Base-by-base conservation (phyloP, 2,797 vertebrate genomes). In the Erethizon dorsatum region DNA sequence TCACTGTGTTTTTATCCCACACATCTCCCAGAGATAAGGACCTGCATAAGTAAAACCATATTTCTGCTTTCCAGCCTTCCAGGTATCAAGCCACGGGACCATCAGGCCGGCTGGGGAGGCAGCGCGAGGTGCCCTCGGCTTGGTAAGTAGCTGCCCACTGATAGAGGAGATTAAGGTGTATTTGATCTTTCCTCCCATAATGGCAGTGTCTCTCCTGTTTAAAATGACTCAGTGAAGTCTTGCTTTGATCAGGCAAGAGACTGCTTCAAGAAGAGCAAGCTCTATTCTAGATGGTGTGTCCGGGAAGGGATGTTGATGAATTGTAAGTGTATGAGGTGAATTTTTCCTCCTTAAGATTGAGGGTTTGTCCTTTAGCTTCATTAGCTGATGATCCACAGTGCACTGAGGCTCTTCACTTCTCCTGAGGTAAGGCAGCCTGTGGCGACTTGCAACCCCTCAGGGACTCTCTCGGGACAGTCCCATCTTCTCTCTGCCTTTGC, bases 171-270 rank as follows among this genome's bases (percentile, higher is more conserved):
- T 98, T 97, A 98, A 96, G 95, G 88, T 91, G 63, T 83, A 95
- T 98, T 98, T 99, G 98, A 97, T 98, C 97, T 98, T 95, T 78
- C 84, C 0, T 84, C 59, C 59, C 20, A 28, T 73, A 77, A 97
- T 85, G 92, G 59, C 88, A 28, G 86, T 47, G 92, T 87, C 94
- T 94, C 90, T 52, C 67, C 90, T 97, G 95, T 95, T 93, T 85
- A 97, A 98, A 94, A 89, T n/a, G 65, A 90, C 50, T 73, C 1
- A 1, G 41, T 50, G 78, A 93, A 95, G 33, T 78, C 97, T 96
- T 57, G 52, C 97, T 98, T 98, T 98, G 97, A 98, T 96, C n/a
- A 56, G 0, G 1, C 77, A 78, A 67, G 85, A 73, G 71, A 80
- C 56, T 82, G 80, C 92, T 96, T 97, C 78, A 92, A 83, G 93